A percentile compares a stretch with the other conserved stretches of the same genome.
Evolutionary conservation across 2,888 invertebrate genomes (phyloP).

Genomic region (Volucella zonaria): DNA sequence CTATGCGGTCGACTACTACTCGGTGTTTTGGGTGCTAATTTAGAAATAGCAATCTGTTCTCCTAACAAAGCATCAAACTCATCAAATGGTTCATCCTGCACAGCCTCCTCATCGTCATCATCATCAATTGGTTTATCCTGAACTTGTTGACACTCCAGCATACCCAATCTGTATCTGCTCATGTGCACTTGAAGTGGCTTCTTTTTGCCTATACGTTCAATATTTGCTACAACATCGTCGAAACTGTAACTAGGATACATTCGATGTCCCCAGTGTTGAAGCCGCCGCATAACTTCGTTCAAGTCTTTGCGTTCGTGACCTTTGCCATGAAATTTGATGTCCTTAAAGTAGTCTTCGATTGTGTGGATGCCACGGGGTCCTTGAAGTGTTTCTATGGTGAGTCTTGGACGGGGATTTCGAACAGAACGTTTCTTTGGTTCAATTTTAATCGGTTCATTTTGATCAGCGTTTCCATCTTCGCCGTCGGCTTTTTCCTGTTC

Average conservation of each 20-base stretch:
- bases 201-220: slow-evolving; percentile 92
- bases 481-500: slow-evolving; percentile 80
- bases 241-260: slow-evolving; percentile 95
- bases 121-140: slow-evolving; percentile 83
- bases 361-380: slow-evolving; percentile 91
- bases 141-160: slow-evolving; percentile 81
- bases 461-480: slow-evolving; percentile 82
- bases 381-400: slow-evolving; percentile 88
- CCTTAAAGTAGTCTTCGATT: slow-evolving; percentile 90
- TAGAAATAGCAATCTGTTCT: slow-evolving; percentile 86
- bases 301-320: slow-evolving; percentile 93
- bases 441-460: slow-evolving; percentile 81
- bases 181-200: slow-evolving; percentile 89
- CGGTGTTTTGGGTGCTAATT: slow-evolving; percentile 79
- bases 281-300: slow-evolving; percentile 88
- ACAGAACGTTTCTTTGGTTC: slow-evolving; percentile 85
- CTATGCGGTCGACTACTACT: slow-evolving; percentile 59
- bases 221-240: slow-evolving; percentile 90
- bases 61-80: slow-evolving; percentile 87
- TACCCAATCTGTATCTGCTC: slow-evolving; percentile 84
- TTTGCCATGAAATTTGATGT: slow-evolving; percentile 90
- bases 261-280: slow-evolving; percentile 97
- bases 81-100: slow-evolving; percentile 83
- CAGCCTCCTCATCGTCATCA: slow-evolving; percentile 81
- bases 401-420: slow-evolving; percentile 86